These are phyloP conservation scores for Asarcornis scutulata DNA, from an alignment of 2,113 vertebrate genomes.

Conservation along the genomic window DNA sequence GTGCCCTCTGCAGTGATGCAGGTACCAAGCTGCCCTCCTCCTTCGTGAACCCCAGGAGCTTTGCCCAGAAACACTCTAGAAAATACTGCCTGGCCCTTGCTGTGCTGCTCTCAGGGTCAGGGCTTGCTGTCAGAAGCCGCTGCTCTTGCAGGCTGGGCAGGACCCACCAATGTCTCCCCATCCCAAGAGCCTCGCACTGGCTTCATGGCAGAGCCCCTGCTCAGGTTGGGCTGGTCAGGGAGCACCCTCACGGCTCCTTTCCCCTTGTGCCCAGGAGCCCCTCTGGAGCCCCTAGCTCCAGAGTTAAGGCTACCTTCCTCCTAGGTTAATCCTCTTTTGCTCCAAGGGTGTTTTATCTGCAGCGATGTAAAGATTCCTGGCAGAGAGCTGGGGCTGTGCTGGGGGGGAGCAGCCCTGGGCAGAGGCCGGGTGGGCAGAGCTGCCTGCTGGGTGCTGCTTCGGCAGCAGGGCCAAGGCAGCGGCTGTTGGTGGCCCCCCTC, in stretches of 20 bases:
- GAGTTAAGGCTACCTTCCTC: background rate
- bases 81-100: background rate
- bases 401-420: background rate
- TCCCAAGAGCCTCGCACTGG: background rate
- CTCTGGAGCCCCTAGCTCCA: background rate
- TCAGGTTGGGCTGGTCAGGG: background rate
- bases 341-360: background rate
- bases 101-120: background rate
- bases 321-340: background rate
- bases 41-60: background rate
- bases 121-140: background rate
- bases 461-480: background rate
- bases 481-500: background rate
- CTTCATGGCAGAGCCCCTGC: background rate
- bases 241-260: background rate
- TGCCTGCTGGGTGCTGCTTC: background rate
- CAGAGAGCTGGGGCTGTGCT: rapidly evolving
- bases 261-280: background rate
- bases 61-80: background rate
- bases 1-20: background rate
- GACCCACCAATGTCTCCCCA: rapidly evolving
- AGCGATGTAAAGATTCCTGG: background rate
- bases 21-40: background rate
- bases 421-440: background rate
- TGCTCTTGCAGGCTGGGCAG: background rate